Conservation (phyloP, 2,113 vertebrate genomes). For the Ondatra zibethicus region DNA sequence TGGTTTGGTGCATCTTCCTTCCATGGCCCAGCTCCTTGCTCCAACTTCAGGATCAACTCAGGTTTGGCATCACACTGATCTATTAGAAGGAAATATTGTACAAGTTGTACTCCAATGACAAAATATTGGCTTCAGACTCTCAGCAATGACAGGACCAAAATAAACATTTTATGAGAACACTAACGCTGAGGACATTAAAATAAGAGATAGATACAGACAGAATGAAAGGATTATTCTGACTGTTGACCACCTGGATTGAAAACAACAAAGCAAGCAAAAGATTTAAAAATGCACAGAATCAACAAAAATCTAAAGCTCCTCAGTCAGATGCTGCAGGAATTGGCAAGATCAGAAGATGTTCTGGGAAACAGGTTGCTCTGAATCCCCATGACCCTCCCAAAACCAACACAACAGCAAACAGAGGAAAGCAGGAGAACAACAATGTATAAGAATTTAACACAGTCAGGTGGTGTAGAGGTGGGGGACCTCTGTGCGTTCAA, state of each 20-base stretch:
- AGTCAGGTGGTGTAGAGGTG: no score
- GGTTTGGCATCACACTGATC: conserved; percentile 14
- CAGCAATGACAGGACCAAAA: not conserved
- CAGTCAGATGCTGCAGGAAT: not conserved
- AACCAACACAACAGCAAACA: not conserved
- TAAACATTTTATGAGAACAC: not conserved
- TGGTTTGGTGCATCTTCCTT: not conserved
- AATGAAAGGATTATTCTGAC: not conserved
- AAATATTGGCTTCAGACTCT: not conserved
- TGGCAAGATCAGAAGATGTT: not conserved
- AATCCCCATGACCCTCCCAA: fast-evolving
- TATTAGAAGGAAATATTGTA: not conserved
- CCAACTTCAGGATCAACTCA: conserved; percentile 46
- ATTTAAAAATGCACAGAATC: not conserved
- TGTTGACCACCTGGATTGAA: not conserved
- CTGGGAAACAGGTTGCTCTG: not conserved
- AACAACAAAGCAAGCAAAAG: not conserved
- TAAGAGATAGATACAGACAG: not conserved
- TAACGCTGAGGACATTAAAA: not conserved
- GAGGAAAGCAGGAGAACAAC: not conserved
- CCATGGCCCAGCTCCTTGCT: conserved; percentile 16
- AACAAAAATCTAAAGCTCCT: not conserved
- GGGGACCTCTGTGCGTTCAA: no score
- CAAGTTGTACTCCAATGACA: not conserved
- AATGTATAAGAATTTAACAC: not conserved